Evolutionary conservation across 1,140 invertebrate species (phyloP), one percentile per base, ranked within the genome.

Genomic region (Caenorhabditis brenneri): DNA sequence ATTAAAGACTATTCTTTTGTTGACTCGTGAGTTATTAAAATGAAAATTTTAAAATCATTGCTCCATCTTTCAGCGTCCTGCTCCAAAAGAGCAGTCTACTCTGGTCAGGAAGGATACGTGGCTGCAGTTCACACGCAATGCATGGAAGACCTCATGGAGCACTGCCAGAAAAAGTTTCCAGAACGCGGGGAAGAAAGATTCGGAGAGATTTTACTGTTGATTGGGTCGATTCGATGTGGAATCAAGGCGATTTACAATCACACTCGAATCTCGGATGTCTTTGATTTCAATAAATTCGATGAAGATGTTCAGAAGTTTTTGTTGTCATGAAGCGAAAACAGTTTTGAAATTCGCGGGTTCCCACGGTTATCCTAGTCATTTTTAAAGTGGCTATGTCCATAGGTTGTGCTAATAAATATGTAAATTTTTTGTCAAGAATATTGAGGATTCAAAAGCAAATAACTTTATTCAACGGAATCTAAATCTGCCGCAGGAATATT

Each of bases 1-100:
- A 7, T 36, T 82, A 31, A 82, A 82, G 39, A 69, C 81, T 27
- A 29, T 82, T 74, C 31, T 82, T 4, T 39, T 82, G 1, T 48
- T 82, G 31, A 46, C 58, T n/a, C 81, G 81, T 82, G 10, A 82
- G 80, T 39, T 60, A n/a, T n/a, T n/a, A n/a, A n/a, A n/a, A n/a
- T n/a, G n/a, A n/a, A n/a, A n/a, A n/a, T n/a, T n/a, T n/a, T n/a
- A 42, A 6, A 42, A 0, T 3, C 15, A 24, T 0, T 9, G 7
- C 15, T 27, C n/a, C 6, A 9, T 55, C 7, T 29, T 55, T 55
- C 53, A 55, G 53, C 53, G 24, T 55, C 53, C 24, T 55, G 24
- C 53, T 55, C 53, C 22, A 55, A 29, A 29, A 22, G 53, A 1
- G 53, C 53, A 1, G 53, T 55, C 0, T 55, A 55, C 15, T 19